Conservation (phyloP, 2,113 vertebrate genomes). For the Dolichallabes microphthalmus region DNA sequence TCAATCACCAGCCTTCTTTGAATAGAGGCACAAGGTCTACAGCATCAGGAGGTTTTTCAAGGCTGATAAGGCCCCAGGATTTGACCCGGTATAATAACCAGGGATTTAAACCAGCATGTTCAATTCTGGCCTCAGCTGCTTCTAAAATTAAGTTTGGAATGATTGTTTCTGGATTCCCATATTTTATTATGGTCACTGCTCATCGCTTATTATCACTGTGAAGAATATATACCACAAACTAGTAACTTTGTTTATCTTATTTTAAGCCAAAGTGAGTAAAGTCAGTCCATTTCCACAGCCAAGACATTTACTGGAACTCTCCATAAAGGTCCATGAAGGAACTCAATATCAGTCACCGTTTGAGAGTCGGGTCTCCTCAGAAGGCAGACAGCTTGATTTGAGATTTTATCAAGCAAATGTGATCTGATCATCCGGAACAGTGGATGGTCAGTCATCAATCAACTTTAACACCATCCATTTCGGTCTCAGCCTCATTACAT, state of each 20-base stretch:
- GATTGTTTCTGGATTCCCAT: no score
- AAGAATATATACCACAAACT: background rate
- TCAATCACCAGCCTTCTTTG: background rate
- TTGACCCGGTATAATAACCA: background rate
- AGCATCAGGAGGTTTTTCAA: background rate
- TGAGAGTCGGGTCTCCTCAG: constrained; percentile 31
- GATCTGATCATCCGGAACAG: constrained; percentile 53
- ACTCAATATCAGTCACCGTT: constrained; percentile 27
- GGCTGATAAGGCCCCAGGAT: background rate
- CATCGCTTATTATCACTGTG: background rate
- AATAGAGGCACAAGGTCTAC: background rate
- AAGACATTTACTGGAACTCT: constrained; percentile 18
- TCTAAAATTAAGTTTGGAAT: background rate
- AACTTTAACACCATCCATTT: constrained; percentile 53
- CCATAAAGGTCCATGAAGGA: constrained; percentile 23
- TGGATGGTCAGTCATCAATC: constrained; percentile 55
- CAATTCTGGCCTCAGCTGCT: background rate
- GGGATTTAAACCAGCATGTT: background rate
- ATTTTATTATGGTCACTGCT: background rate
- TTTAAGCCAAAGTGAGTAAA: background rate
- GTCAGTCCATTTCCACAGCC: background rate
- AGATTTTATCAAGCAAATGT: constrained; percentile 53
- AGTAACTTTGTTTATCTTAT: background rate
- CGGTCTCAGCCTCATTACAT: constrained; percentile 49
- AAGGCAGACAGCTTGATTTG: constrained; percentile 42